Evolutionary conservation across 2,888 invertebrate genomes (phyloP).

Genomic region (Pemphredon lugubris): DNA sequence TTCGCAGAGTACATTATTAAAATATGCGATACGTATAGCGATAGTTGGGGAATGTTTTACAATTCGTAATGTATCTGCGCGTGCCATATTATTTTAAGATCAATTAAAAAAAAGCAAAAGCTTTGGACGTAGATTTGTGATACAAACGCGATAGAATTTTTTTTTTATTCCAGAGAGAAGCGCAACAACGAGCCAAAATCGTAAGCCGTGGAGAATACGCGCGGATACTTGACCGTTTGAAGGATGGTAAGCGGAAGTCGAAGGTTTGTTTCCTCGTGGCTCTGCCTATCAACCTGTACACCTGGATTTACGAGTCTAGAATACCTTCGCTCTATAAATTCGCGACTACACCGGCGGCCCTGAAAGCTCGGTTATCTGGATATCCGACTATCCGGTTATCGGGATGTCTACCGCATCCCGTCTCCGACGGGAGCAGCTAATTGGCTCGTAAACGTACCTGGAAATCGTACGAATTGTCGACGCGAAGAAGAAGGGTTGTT

Average conservation of each 20-base stretch:
- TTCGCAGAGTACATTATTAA: too few species aligned
- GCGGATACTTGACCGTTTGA: slow-evolving; percentile 47
- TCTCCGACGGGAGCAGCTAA: slow-evolving; percentile 40
- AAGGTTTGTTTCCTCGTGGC: slow-evolving; percentile 52
- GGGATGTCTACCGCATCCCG: slow-evolving; percentile 36
- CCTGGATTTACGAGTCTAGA: slow-evolving; percentile 47
- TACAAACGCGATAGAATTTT: too few species aligned
- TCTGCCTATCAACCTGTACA: slow-evolving; percentile 48
- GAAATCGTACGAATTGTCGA: slow-evolving; percentile 18
- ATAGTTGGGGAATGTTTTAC: too few species aligned
- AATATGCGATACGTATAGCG: too few species aligned
- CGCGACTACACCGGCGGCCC: slow-evolving; percentile 40
- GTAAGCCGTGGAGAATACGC: too few species aligned
- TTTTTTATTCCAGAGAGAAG: too few species aligned
- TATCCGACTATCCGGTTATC: slow-evolving; percentile 67
- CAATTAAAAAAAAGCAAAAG: too few species aligned
- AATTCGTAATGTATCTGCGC: too few species aligned
- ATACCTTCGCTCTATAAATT: slow-evolving; percentile 58
- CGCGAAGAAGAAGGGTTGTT: too few species aligned
- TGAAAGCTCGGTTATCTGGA: slow-evolving; percentile 61
- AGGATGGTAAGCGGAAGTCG: slow-evolving; percentile 63
- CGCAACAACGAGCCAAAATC: not conserved
- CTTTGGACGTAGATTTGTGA: too few species aligned
- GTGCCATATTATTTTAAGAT: too few species aligned
- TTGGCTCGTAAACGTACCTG: slow-evolving; percentile 47